Evolutionary conservation across 2,888 invertebrate species (phyloP).

Genomic region (Drosophila borealis): DNA sequence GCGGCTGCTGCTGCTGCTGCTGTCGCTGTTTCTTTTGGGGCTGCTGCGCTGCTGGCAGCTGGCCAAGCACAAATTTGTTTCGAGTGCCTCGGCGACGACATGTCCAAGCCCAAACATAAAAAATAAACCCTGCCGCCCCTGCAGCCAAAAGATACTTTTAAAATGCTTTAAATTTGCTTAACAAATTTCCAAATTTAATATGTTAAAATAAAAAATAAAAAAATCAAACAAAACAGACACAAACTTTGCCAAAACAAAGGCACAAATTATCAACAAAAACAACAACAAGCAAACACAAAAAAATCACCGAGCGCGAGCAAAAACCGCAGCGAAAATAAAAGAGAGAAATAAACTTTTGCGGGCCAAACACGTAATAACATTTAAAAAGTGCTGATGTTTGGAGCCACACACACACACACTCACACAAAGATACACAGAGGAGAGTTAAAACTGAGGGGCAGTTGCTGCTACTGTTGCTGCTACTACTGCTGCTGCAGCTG

Average conservation of each 20-base stretch:
- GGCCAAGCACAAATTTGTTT: constrained; percentile 77
- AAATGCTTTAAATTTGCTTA: constrained; percentile 49
- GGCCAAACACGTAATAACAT: constrained; percentile 70
- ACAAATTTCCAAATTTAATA: constrained; percentile 48
- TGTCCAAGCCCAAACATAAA: constrained; percentile 60
- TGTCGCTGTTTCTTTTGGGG: constrained; percentile 39
- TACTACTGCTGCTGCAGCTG: constrained; percentile 6
- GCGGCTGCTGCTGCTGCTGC: constrained; percentile 21
- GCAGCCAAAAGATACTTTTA: constrained; percentile 12
- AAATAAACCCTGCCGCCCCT: background rate
- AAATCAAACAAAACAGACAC: constrained; percentile 1
- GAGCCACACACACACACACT: constrained; percentile 21
- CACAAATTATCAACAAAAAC: constrained; percentile 40
- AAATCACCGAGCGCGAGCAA: constrained; percentile 23
- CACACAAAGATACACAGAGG: background rate
- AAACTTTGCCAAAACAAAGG: constrained; percentile 43
- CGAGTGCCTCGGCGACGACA: constrained; percentile 76
- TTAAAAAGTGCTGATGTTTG: constrained; percentile 68
- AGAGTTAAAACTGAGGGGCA: constrained; percentile 4
- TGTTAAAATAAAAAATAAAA: constrained; percentile 3
- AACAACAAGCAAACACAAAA: constrained; percentile 1
- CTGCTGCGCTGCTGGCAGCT: constrained; percentile 55
- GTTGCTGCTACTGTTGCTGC: constrained; percentile 13
- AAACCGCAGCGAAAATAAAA: constrained; percentile 33
- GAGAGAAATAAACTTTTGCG: constrained; percentile 56